These are phyloP conservation scores for Empis livida DNA, from an alignment of 2,888 invertebrate species.

Conservation along the genomic window DNA sequence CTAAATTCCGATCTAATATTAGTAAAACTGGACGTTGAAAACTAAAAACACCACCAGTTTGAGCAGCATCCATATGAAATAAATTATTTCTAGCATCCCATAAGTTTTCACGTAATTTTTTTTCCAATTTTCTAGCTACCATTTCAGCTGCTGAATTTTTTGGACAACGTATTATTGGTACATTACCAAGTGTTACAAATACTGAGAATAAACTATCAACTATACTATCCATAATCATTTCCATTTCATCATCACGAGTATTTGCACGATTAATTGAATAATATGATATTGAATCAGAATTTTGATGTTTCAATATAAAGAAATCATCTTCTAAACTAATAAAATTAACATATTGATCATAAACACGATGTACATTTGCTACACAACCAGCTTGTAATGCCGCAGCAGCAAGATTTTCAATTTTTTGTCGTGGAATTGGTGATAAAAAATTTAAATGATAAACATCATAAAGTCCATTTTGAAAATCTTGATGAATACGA, in stretches of 20 bases:
- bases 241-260: slow-evolving; percentile 92
- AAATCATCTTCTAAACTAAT: slow-evolving; percentile 96
- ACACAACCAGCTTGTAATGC: slow-evolving; percentile 84
- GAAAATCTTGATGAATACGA: slow-evolving; percentile 80
- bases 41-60: slow-evolving; percentile 59
- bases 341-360: slow-evolving; percentile 97
- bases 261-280: slow-evolving; percentile 92
- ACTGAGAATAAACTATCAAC: slow-evolving; percentile 96
- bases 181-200: slow-evolving; percentile 85
- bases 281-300: slow-evolving; percentile 81
- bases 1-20: slow-evolving; percentile 84
- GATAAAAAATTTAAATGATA: slow-evolving; percentile 96
- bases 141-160: slow-evolving; percentile 96
- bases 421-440: slow-evolving; percentile 80
- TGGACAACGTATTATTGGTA: slow-evolving; percentile 50
- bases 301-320: slow-evolving; percentile 86
- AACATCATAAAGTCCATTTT: slow-evolving; percentile 80
- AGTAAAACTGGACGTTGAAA: slow-evolving; percentile 90
- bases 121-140: slow-evolving; percentile 93
- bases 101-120: slow-evolving; percentile 90
- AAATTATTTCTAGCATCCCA: slow-evolving; percentile 94
- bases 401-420: slow-evolving; percentile 90
- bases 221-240: slow-evolving; percentile 81
- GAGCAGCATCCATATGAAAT: slow-evolving; percentile 74
- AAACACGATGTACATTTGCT: slow-evolving; percentile 88